These are phyloP conservation scores for Herpetotheres cachinnans DNA, from an alignment of 2,113 vertebrate species.

Conservation along the genomic window DNA sequence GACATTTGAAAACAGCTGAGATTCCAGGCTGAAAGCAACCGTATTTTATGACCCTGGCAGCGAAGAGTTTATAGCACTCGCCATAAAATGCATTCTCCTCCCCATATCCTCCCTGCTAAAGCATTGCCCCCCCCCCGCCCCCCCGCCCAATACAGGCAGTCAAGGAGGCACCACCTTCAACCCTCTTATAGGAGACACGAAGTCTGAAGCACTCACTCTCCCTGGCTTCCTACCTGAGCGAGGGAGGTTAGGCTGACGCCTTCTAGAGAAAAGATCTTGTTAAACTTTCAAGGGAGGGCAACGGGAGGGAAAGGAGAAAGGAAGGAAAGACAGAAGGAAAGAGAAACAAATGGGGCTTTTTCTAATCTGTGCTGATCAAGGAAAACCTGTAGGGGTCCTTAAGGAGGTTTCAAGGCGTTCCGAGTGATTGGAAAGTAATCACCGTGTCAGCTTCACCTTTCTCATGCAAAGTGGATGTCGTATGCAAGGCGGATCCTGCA, in stretches of 20 bases:
- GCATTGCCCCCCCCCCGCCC: neutral
- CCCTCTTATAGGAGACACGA: neutral
- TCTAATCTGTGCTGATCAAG: constrained; percentile 70
- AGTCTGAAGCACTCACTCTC: neutral
- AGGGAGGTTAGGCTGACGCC: neutral
- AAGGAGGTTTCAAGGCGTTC: constrained; percentile 80
- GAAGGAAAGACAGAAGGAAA: neutral
- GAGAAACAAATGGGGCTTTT: constrained; percentile 58
- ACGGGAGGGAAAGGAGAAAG: neutral
- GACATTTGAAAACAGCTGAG: constrained; percentile 24
- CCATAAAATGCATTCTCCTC: constrained; percentile 64
- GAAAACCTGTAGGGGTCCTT: constrained; percentile 63
- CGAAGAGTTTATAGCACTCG: constrained; percentile 34
- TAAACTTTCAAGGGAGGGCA: constrained; percentile 44
- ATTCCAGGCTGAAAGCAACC: constrained; percentile 2
- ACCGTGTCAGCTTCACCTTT: constrained; percentile 90
- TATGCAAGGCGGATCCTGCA: constrained; percentile 87
- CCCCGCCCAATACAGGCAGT: neutral
- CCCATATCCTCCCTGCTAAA: constrained; percentile 22
- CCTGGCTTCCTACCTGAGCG: constrained; percentile 38
- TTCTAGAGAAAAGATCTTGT: neutral
- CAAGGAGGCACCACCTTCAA: constrained; percentile 17
- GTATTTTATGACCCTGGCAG: constrained; percentile 50
- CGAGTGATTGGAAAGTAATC: constrained; percentile 86
- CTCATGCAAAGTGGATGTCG: constrained; percentile 89